Evolutionary conservation across 1,140 invertebrate species (phyloP).

Genomic region (Dendrolimus punctatus): DNA sequence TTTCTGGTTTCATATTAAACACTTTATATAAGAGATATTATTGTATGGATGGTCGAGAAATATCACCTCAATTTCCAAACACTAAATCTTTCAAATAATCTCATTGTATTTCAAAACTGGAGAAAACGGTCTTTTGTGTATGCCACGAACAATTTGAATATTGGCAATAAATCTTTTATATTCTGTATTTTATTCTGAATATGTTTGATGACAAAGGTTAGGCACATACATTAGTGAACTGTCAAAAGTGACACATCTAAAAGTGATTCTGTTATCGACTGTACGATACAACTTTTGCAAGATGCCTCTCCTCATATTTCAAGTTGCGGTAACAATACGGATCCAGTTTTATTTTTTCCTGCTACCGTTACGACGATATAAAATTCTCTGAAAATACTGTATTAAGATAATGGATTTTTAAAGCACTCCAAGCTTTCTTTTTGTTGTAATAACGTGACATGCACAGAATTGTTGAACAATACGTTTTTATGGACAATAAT

Average conservation of each 20-base stretch:
- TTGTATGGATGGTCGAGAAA: too few relatives aligned
- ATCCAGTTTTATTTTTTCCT: constrained; percentile 15
- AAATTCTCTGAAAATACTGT: constrained; percentile 8
- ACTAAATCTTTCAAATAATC: neutral
- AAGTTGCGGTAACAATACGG: constrained; percentile 18
- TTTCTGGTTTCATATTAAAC: too few relatives aligned
- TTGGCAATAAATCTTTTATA: constrained; percentile 5
- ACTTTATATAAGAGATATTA: too few relatives aligned
- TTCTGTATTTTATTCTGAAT: constrained; percentile 3
- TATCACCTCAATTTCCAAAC: too few relatives aligned
- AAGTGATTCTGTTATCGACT: constrained; percentile 13
- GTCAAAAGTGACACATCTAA: constrained; percentile 16
- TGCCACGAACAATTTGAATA: neutral
- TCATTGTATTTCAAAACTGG: neutral
- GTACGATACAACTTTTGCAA: constrained; percentile 21
- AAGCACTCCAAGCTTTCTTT: too few relatives aligned
- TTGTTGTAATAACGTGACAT: too few relatives aligned
- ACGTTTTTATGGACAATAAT: too few relatives aligned
- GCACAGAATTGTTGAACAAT: too few relatives aligned
- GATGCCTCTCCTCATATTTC: constrained; percentile 18
- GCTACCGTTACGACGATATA: constrained; percentile 6
- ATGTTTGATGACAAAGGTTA: constrained; percentile 2
- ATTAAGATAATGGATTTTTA: neutral
- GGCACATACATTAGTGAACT: constrained; percentile 3
- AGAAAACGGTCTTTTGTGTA: constrained; percentile 1